Conservation (phyloP, 2,113 vertebrate species). For the Glareola pratincola region DNA sequence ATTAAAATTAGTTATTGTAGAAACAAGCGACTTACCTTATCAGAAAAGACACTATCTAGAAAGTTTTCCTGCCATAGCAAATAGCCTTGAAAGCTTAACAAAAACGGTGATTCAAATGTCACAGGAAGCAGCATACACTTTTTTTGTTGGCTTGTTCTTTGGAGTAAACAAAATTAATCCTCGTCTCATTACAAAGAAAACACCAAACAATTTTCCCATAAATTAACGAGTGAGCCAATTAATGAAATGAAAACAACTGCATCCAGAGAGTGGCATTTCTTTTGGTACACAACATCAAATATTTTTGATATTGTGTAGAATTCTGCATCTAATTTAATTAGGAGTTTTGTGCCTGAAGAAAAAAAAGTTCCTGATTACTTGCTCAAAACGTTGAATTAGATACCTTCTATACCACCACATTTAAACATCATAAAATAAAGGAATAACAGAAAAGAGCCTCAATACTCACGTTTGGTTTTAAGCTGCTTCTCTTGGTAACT, state of each 20-base stretch:
- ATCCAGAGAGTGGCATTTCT: not conserved
- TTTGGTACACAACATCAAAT: not conserved
- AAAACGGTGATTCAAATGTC: not conserved
- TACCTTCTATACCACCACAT: not conserved
- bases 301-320: not conserved
- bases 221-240: not conserved
- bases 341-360: not conserved
- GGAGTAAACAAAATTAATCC: not conserved
- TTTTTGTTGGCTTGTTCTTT: not conserved
- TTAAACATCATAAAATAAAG: constrained; percentile 19
- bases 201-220: accelerated
- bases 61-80: not conserved
- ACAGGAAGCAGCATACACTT: not conserved
- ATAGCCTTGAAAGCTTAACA: not conserved
- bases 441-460: not conserved
- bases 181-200: not conserved
- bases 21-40: not conserved
- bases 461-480: constrained; percentile 68
- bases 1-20: not conserved
- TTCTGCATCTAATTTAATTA: not conserved
- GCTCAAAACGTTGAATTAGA: not conserved
- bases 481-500: constrained; percentile 47
- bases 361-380: not conserved
- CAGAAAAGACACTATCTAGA: not conserved
- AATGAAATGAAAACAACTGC: not conserved